These are phyloP conservation scores for Cepaea nemoralis DNA, from an alignment of 1,140 invertebrate genomes.

Conservation along the genomic window DNA sequence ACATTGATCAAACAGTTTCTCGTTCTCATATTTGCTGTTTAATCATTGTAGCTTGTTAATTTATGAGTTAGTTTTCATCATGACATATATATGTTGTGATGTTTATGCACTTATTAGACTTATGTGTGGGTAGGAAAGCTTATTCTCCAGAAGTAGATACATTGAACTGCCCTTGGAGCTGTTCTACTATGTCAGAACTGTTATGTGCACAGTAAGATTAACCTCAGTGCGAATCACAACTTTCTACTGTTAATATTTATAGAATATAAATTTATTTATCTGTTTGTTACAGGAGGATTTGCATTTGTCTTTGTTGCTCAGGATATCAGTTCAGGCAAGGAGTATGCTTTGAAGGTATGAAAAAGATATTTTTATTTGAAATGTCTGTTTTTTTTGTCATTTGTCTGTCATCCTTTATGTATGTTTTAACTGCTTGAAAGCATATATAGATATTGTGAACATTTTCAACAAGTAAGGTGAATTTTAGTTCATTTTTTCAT, in stretches of 20 bases:
- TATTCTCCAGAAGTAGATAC: background rate
- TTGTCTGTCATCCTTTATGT: background rate
- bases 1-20: constrained; percentile 3
- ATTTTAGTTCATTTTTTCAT: too few species aligned
- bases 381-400: background rate
- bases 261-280: constrained; percentile 3
- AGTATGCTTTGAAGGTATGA: constrained; percentile 83
- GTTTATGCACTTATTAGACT: background rate
- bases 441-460: too few species aligned
- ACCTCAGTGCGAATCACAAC: too few species aligned
- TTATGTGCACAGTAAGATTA: background rate
- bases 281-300: constrained; percentile 85
- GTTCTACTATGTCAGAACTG: background rate
- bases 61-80: background rate
- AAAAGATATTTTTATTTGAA: too few species aligned
- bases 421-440: too few species aligned
- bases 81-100: background rate
- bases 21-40: background rate
- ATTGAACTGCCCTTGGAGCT: background rate
- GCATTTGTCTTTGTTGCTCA: constrained; percentile 94
- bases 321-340: constrained; percentile 86
- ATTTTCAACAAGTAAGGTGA: too few species aligned
- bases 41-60: background rate
- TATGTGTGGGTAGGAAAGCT: background rate
- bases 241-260: too few species aligned